Percentiles rank a stretch among this genome's conserved stretches.
phyloP scores from a whole-genome alignment of 2,888 invertebrate genomes.

The Odontomyia ornata region DNA sequence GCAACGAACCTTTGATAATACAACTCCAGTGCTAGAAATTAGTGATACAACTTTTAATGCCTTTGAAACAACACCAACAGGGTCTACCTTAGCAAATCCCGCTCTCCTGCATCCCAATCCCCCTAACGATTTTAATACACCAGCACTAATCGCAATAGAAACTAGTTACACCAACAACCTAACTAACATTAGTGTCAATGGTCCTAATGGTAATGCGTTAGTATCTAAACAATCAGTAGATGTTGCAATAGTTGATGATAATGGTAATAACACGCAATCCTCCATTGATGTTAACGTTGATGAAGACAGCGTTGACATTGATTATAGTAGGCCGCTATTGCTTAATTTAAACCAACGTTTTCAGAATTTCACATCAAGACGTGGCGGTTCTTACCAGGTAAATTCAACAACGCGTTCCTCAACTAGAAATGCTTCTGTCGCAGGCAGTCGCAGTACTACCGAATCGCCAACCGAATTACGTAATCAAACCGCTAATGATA shows the following conservation, averaged over 20 bases:
- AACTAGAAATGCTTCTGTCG: background rate
- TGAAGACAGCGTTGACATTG: constrained; percentile 28
- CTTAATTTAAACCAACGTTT: constrained; percentile 43
- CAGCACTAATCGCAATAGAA: constrained; percentile 31
- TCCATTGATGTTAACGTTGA: constrained; percentile 53
- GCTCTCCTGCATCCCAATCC: constrained; percentile 5
- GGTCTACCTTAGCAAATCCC: background rate
- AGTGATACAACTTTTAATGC: constrained; percentile 24
- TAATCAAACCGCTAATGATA: background rate
- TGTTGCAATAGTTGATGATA: constrained; percentile 32
- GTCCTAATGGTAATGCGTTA: constrained; percentile 35
- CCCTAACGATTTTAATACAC: constrained; percentile 19
- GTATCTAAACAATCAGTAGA: constrained; percentile 40
- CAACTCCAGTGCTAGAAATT: background rate
- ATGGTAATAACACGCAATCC: constrained; percentile 49
- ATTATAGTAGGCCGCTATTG: constrained; percentile 35
- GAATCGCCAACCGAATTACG: background rate
- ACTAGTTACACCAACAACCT: constrained; percentile 13
- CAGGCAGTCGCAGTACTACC: background rate
- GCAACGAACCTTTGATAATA: background rate
- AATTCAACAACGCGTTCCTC: constrained; percentile 39
- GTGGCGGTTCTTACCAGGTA: constrained; percentile 35
- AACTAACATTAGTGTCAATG: constrained; percentile 37
- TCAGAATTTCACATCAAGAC: constrained; percentile 41
- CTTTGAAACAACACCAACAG: constrained; percentile 12